Conservation (phyloP, 2,888 invertebrate species). For the Zootermopsis nevadensis region DNA sequence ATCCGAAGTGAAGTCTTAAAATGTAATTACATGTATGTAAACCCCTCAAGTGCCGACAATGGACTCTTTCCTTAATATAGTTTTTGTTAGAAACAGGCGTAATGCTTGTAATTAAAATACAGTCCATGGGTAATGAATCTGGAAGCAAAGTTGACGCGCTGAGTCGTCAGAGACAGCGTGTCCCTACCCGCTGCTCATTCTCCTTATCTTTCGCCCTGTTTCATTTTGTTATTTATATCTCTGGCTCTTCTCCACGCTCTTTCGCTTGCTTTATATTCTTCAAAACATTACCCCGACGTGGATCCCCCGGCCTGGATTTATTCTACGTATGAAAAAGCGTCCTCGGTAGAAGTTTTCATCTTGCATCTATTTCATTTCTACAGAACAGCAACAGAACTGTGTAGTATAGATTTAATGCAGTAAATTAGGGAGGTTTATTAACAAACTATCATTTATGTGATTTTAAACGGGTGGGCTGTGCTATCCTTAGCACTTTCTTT, state of each 20-base stretch:
- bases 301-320: not conserved
- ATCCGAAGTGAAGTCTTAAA: no score
- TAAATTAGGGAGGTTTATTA: not conserved
- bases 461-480: not conserved
- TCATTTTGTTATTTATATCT: not conserved
- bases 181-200: not conserved
- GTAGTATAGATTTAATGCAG: not conserved
- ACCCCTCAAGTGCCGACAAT: no score
- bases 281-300: not conserved
- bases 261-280: no score
- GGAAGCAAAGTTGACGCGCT: no score
- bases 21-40: no score
- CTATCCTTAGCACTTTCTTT: no score
- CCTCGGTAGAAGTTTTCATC: not conserved
- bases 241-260: not conserved
- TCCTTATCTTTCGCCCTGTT: not conserved
- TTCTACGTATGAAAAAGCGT: not conserved
- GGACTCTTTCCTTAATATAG: no score
- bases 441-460: not conserved
- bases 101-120: no score
- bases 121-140: no score
- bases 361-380: not conserved
- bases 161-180: conserved; percentile 4
- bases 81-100: no score
- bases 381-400: not conserved